Percentiles rank a stretch among this genome's conserved stretches.
Conservation (phyloP, 2,113 vertebrate species). For the Coturnix japonica region DNA sequence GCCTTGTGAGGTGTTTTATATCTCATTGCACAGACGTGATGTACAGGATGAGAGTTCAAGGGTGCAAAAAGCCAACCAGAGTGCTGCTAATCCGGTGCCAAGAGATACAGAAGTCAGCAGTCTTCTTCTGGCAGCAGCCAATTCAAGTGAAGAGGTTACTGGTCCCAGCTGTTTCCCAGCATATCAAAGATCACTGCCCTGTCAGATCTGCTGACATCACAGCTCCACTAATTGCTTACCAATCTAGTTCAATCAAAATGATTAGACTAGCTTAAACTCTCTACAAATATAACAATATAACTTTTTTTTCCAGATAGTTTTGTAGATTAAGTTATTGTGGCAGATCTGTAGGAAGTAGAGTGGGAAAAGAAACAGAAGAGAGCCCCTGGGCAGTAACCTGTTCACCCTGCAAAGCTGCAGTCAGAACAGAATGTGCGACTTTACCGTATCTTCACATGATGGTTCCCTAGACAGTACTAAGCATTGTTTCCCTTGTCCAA, state of each 20-base stretch:
- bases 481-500: slow-evolving; percentile 22
- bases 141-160: slow-evolving; percentile 1
- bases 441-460: slow-evolving; percentile 16
- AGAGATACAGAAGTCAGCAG: slow-evolving; percentile 35
- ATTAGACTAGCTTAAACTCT: background rate
- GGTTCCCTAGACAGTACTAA: slow-evolving; percentile 20
- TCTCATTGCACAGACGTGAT: background rate
- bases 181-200: background rate
- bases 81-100: background rate
- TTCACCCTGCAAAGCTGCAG: slow-evolving; percentile 37
- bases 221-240: background rate
- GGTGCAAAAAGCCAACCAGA: background rate
- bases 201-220: background rate
- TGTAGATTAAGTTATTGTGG: background rate
- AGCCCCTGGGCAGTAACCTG: slow-evolving; percentile 34
- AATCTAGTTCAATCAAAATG: background rate
- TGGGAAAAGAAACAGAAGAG: slow-evolving; percentile 3
- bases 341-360: background rate
- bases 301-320: background rate
- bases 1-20: background rate
- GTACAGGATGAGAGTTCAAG: slow-evolving; percentile 15
- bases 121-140: background rate
- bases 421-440: slow-evolving; percentile 28
- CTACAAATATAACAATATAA: background rate
- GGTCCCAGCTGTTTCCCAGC: background rate